Evolutionary conservation across 2,888 invertebrate genomes (phyloP).

Genomic region (Heliconius aoede): DNA sequence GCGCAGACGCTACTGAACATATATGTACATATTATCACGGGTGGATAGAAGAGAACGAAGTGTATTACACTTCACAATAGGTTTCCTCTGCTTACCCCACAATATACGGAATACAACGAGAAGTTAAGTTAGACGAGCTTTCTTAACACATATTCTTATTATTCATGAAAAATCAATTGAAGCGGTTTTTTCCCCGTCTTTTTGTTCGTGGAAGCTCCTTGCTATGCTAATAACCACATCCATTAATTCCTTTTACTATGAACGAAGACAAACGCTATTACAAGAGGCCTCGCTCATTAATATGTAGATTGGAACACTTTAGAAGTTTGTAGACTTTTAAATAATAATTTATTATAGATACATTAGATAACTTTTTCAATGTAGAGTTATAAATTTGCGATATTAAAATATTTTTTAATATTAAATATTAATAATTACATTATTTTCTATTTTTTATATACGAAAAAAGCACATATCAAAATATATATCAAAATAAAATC

Average conservation of each 20-base stretch:
- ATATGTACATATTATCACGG: too few species aligned
- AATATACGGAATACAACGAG: too few species aligned
- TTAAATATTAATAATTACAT: not conserved
- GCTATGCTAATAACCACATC: slow-evolving; percentile 43
- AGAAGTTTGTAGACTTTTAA: slow-evolving; percentile 15
- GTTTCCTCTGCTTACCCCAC: not conserved
- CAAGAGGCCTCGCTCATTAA: slow-evolving; percentile 38
- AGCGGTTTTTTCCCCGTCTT: not conserved
- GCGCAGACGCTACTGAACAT: too few species aligned
- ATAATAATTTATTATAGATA: slow-evolving; percentile 6
- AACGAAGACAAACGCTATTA: slow-evolving; percentile 39
- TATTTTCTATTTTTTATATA: not conserved
- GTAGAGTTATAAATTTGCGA: not conserved
- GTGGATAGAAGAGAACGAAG: too few species aligned
- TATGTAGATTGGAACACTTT: slow-evolving; percentile 40
- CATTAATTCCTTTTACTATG: slow-evolving; percentile 39
- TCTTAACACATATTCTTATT: not conserved
- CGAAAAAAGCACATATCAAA: not conserved
- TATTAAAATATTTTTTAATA: not conserved
- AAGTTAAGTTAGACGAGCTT: not conserved
- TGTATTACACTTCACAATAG: not conserved
- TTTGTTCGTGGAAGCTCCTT: slow-evolving; percentile 30
- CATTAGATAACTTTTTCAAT: not conserved
- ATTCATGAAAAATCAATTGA: slow-evolving; percentile 14
- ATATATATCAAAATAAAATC: not conserved